Conservation (phyloP, 2,113 vertebrate species). For the Thermophis baileyi region DNA sequence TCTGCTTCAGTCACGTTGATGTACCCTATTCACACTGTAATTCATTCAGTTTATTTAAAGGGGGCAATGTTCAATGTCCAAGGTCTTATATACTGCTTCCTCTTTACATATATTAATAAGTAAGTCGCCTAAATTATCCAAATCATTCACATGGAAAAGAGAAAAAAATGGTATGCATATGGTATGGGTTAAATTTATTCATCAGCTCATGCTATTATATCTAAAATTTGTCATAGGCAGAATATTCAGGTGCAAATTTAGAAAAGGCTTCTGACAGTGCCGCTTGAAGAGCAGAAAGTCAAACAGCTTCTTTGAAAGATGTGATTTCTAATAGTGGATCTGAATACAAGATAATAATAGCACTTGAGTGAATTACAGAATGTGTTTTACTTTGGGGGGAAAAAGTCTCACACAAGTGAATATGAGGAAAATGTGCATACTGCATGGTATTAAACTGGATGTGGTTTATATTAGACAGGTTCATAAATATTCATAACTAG, state of each 20-base stretch:
- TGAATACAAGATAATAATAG: constrained; percentile 16
- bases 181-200: not conserved
- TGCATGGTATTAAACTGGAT: constrained; percentile 13
- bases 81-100: not conserved
- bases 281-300: not conserved
- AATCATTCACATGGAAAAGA: not conserved
- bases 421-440: constrained; percentile 22
- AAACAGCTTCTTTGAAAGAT: not conserved
- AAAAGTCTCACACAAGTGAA: constrained; percentile 1
- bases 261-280: not conserved
- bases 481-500: constrained; percentile 50
- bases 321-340: not conserved
- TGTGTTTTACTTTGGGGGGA: not conserved
- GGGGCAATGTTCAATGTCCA: not conserved
- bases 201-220: not conserved
- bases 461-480: constrained; percentile 51
- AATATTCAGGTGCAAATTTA: not conserved
- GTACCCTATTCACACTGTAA: not conserved
- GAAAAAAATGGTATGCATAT: not conserved
- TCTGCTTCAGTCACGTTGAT: no score
- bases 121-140: constrained; percentile 4
- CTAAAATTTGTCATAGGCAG: not conserved
- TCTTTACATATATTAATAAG: not conserved
- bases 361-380: not conserved
- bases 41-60: not conserved